These are phyloP conservation scores for Zygogramma bicolorata DNA, from an alignment of 2,888 invertebrate species.

Conservation along the genomic window DNA sequence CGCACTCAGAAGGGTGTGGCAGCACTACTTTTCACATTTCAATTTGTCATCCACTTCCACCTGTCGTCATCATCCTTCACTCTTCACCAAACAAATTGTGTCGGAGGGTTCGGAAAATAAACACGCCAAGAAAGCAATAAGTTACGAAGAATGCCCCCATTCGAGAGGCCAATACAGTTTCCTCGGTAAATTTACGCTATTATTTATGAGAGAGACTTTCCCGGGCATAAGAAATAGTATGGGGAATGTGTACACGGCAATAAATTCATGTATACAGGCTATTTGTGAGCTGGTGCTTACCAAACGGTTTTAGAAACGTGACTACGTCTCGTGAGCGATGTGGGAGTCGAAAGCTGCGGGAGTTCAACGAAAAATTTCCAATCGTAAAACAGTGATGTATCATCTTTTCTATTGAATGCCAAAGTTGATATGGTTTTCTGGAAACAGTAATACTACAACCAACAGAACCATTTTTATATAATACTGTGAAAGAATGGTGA, in stretches of 20 bases:
- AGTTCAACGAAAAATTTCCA: not conserved
- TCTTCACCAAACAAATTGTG: not conserved
- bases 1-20: no score
- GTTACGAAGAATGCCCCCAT: constrained; percentile 1
- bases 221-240: not conserved
- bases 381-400: not conserved
- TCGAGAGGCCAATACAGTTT: constrained; percentile 15
- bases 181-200: constrained; percentile 14
- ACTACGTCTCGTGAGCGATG: not conserved
- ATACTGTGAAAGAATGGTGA: no score
- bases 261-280: constrained; percentile 16
- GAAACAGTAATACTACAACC: no score
- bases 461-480: no score
- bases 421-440: no score
- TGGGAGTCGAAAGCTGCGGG: not conserved
- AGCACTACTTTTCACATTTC: not conserved
- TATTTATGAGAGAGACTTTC: constrained; percentile 11
- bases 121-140: not conserved
- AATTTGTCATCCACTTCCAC: not conserved
- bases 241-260: constrained; percentile 7
- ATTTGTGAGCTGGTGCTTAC: not conserved
- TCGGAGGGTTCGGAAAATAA: not conserved
- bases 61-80: not conserved
- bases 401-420: not conserved
- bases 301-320: not conserved